A percentile compares a stretch with the other conserved stretches of the same genome.
Conservation (phyloP, 92 coral and sea anemone genomes). For the Pocillopora meandrina region DNA sequence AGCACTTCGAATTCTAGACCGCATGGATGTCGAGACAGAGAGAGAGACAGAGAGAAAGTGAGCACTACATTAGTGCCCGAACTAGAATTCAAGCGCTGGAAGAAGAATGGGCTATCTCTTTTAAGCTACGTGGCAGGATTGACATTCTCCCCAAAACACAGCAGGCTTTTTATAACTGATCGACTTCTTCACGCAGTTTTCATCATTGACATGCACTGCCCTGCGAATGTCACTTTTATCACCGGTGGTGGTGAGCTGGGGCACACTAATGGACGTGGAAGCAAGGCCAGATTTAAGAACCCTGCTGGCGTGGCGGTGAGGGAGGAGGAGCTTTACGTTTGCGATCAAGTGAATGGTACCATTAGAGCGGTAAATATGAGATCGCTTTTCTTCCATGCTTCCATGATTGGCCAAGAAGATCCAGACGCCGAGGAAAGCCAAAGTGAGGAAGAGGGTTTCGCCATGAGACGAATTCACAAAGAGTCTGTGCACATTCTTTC, state of each 20-base stretch:
- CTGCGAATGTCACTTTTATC: conserved; percentile 31
- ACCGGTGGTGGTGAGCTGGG: conserved; percentile 62
- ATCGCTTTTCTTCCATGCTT: too few species aligned
- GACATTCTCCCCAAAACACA: conserved; percentile 51
- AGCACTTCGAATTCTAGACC: too few species aligned
- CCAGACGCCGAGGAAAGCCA: too few species aligned
- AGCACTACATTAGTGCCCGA: conserved; percentile 50
- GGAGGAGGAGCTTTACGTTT: conserved; percentile 41
- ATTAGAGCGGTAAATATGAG: conserved; percentile 37
- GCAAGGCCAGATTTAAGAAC: conserved; percentile 47
- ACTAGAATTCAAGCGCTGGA: conserved; percentile 57
- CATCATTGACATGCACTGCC: conserved; percentile 64
- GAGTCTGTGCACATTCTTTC: too few species aligned
- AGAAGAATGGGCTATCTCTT: conserved; percentile 5
- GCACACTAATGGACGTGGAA: conserved; percentile 56
- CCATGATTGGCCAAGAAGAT: too few species aligned
- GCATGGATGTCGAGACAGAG: conserved; percentile 55
- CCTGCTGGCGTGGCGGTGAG: conserved; percentile 47
- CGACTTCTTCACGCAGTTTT: conserved; percentile 45
- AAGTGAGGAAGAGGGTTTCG: too few species aligned
- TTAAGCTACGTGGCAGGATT: conserved; percentile 36
- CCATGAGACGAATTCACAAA: too few species aligned
- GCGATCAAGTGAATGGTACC: conserved; percentile 54
- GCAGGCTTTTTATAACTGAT: conserved; percentile 59
- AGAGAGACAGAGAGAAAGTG: not conserved